Evolutionary conservation across 2,888 invertebrate genomes (phyloP).

Genomic region (Hydrotaea cyrtoneurina): DNA sequence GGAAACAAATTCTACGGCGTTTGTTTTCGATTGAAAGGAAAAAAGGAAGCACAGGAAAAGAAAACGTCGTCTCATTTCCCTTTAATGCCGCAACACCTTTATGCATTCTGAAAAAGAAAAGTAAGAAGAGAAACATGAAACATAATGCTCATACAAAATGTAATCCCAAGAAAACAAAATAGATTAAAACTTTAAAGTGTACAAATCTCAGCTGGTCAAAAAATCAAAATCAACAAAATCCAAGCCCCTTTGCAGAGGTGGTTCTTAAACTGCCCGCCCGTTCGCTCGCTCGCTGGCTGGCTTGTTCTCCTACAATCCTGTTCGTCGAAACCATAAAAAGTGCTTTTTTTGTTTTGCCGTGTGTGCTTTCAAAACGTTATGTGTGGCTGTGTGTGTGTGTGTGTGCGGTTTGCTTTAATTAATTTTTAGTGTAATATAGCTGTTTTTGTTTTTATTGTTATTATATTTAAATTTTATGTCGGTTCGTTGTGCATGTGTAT

Average conservation of each 20-base stretch:
- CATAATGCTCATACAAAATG: not conserved
- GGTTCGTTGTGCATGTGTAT: not conserved
- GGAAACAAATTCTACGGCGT: slow-evolving; percentile 32
- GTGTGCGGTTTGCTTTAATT: slow-evolving; percentile 19
- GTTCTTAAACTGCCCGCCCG: too few relatives aligned
- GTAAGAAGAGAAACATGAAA: not conserved
- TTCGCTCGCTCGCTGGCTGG: not conserved
- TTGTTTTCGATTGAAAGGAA: too few relatives aligned
- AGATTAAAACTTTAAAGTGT: not conserved
- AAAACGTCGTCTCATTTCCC: not conserved
- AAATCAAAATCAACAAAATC: not conserved
- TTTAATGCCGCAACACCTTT: not conserved
- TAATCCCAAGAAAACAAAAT: slow-evolving; percentile 33
- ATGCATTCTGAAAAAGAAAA: slow-evolving; percentile 31
- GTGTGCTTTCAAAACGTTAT: not conserved
- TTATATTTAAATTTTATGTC: slow-evolving; percentile 13
- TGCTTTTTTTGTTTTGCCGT: slow-evolving; percentile 3
- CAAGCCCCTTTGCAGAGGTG: not conserved
- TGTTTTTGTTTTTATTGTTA: slow-evolving; percentile 14
- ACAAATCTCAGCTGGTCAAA: too few relatives aligned
- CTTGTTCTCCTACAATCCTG: slow-evolving; percentile 10
- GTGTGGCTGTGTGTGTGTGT: not conserved
- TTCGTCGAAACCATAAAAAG: slow-evolving; percentile 25
- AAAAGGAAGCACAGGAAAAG: too few relatives aligned
- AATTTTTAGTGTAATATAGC: slow-evolving; percentile 24